Evolutionary conservation across 2,113 vertebrate species (phyloP).

Genomic region (Hemicordylus capensis): DNA sequence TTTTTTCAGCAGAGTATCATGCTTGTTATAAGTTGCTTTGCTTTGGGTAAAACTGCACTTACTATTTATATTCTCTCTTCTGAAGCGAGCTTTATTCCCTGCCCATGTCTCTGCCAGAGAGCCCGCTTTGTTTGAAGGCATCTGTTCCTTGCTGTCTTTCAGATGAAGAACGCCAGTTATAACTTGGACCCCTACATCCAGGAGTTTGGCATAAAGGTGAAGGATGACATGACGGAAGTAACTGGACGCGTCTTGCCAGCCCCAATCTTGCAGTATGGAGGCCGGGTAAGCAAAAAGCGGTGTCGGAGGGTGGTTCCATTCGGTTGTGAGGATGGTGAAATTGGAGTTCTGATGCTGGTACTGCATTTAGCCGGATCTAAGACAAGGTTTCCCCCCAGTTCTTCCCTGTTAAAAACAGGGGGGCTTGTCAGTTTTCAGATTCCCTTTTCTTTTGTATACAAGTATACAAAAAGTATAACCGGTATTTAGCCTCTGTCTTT

Average conservation of each 20-base stretch:
- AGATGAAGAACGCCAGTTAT: constrained; percentile 99
- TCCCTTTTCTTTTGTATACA: too few species aligned
- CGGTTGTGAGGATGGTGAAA: neutral
- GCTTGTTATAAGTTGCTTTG: too few species aligned
- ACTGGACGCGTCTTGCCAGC: constrained; percentile 95
- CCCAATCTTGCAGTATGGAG: constrained; percentile 97
- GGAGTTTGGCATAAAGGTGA: constrained; percentile 99
- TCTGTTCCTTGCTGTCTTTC: constrained; percentile 36
- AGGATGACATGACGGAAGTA: constrained; percentile 99
- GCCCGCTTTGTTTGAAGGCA: neutral
- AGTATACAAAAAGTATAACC: too few species aligned
- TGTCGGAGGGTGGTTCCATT: accelerated
- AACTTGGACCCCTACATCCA: constrained; percentile 99
- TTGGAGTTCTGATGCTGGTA: neutral
- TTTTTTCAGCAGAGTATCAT: too few species aligned
- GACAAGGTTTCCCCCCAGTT: too few species aligned
- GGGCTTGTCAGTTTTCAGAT: too few species aligned
- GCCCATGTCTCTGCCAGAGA: neutral
- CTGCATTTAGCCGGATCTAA: too few species aligned
- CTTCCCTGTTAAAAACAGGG: too few species aligned
- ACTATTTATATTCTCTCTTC: neutral
- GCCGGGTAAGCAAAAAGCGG: constrained; percentile 84
- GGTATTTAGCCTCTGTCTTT: too few species aligned
- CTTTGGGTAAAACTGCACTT: neutral
- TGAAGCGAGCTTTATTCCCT: neutral